Conservation (phyloP, 53 echinoderm and acorn worm species). For the Apostichopus leukothele region DNA sequence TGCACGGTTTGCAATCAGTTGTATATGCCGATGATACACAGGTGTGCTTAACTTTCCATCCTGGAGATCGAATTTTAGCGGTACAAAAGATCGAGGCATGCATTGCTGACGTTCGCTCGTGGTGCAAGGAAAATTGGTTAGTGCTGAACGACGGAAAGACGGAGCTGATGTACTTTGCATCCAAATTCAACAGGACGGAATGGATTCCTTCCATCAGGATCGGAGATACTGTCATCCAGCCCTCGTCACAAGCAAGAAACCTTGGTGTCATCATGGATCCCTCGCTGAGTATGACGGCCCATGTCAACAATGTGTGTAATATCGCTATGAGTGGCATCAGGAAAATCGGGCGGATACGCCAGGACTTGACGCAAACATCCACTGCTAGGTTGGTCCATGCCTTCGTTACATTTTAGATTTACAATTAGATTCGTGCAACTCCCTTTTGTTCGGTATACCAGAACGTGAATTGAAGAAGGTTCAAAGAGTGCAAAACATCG, state of each 20-base stretch:
- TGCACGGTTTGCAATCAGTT: conserved; percentile 46
- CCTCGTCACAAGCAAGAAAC: conserved; percentile 12
- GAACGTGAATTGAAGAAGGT: conserved; percentile 8
- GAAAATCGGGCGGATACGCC: neutral
- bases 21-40: conserved; percentile 55
- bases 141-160: conserved; percentile 40
- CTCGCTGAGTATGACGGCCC: too few species aligned
- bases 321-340: too few species aligned
- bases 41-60: conserved; percentile 21
- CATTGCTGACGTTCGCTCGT: conserved; percentile 12
- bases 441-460: conserved; percentile 1
- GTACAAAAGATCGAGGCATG: conserved; percentile 1
- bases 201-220: conserved; percentile 17
- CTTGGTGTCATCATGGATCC: too few species aligned
- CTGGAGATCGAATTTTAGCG: neutral
- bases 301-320: too few species aligned
- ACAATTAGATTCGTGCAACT: neutral
- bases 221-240: neutral
- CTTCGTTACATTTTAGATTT: neutral
- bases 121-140: conserved; percentile 35
- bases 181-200: conserved; percentile 6
- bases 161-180: conserved; percentile 21
- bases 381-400: conserved; percentile 10
- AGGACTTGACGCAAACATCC: neutral
- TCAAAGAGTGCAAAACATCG: conserved; percentile 5